These are phyloP conservation scores for Sardinella longiceps DNA, from an alignment of 2,797 vertebrate genomes.

Conservation along the genomic window DNA sequence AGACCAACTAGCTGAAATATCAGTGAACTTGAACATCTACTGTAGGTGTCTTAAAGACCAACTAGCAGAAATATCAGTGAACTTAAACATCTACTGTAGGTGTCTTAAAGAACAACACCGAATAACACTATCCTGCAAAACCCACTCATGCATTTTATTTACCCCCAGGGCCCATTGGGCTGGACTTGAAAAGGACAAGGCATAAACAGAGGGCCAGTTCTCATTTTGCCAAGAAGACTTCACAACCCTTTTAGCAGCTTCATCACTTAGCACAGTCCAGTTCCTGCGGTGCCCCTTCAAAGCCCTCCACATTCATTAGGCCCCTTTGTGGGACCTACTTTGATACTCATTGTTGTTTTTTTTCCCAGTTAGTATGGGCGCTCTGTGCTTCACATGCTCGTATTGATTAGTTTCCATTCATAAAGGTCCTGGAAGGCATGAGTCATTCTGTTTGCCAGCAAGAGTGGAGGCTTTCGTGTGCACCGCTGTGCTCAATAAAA, in stretches of 20 bases:
- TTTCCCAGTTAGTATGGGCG: not conserved
- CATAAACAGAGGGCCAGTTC: not conserved
- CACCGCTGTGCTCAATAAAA: not conserved
- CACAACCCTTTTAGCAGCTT: not conserved
- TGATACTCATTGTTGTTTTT: not conserved
- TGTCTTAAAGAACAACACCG: not conserved
- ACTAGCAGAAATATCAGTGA: too few relatives aligned
- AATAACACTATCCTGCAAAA: not conserved
- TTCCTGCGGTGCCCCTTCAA: not conserved
- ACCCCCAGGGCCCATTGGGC: not conserved
- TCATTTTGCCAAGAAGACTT: not conserved
- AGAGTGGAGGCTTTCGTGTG: not conserved
- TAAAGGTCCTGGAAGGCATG: not conserved
- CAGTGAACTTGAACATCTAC: too few relatives aligned
- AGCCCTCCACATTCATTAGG: not conserved
- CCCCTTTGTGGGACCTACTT: not conserved
- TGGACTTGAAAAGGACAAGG: not conserved
- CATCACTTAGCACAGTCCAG: not conserved
- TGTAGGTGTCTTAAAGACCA: too few relatives aligned
- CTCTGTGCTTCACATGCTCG: not conserved
- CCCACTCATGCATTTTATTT: not conserved
- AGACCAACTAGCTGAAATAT: too few relatives aligned
- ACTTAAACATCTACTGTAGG: not conserved
- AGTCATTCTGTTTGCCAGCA: slow-evolving; percentile 5
- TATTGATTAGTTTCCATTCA: not conserved